phyloP scores from a whole-genome alignment of 2,113 vertebrate species.

The Ptilorrhoa leucosticta region DNA sequence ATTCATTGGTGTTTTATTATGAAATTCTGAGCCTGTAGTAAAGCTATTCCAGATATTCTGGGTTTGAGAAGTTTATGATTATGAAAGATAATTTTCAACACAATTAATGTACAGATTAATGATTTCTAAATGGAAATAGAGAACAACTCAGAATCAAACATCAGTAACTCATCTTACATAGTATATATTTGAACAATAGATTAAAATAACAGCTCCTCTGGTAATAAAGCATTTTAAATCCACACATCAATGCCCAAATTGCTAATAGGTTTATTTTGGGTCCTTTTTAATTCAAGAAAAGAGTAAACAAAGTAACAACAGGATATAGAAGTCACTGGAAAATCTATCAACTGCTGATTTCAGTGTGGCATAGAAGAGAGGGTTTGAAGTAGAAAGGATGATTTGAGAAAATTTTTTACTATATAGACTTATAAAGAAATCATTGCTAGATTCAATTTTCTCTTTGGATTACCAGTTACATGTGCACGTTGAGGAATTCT shows the following conservation, averaged over 20 bases:
- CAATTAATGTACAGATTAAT: background rate
- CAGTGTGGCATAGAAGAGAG: background rate
- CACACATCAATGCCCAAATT: background rate
- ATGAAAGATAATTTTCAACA: background rate
- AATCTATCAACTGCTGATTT: background rate
- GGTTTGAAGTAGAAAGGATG: background rate
- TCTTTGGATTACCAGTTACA: constrained; percentile 41
- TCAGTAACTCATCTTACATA: background rate
- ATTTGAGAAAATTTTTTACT: background rate
- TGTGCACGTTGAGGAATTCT: background rate
- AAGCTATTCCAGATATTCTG: background rate
- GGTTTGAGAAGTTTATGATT: background rate
- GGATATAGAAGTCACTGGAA: background rate
- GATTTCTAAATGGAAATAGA: background rate
- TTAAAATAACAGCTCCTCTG: background rate
- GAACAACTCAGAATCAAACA: background rate
- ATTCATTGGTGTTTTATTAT: background rate
- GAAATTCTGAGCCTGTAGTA: background rate
- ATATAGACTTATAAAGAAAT: constrained; percentile 10
- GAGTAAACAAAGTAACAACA: background rate
- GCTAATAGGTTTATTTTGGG: background rate
- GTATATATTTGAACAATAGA: background rate
- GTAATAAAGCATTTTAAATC: background rate
- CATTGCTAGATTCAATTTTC: constrained; percentile 26
- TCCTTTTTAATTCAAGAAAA: background rate